Percentiles rank a stretch among this genome's conserved stretches.
Evolutionary conservation across 2,797 vertebrate genomes (phyloP).

Genomic region (Poeciliopsis paucimaculata): DNA sequence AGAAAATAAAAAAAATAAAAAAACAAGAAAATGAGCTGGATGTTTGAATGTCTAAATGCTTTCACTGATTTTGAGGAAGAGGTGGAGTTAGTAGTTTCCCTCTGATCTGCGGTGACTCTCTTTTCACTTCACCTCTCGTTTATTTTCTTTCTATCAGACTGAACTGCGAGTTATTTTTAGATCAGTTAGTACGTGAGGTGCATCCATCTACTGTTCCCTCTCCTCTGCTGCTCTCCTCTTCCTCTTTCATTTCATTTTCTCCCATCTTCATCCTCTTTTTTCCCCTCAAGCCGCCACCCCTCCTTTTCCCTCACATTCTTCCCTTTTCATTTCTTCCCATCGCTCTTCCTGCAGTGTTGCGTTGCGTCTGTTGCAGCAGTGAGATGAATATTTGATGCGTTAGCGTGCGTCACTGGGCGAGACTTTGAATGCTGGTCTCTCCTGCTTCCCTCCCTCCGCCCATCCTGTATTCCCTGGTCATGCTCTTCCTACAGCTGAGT

Average conservation of each 20-base stretch:
- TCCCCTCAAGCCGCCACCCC: too few relatives aligned
- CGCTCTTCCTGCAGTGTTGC: slow-evolving; percentile 29
- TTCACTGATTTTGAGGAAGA: background rate
- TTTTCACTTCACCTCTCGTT: slow-evolving; percentile 3
- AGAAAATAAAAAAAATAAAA: background rate
- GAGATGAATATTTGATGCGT: slow-evolving; percentile 74
- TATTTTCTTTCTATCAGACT: slow-evolving; percentile 14
- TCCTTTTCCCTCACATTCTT: background rate
- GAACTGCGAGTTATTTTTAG: slow-evolving; percentile 56
- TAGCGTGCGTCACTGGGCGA: slow-evolving; percentile 60
- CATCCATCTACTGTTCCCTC: slow-evolving; percentile 18
- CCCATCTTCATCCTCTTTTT: background rate
- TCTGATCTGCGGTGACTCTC: slow-evolving; percentile 1
- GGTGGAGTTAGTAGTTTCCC: slow-evolving; percentile 17
- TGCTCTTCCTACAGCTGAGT: slow-evolving; percentile 29
- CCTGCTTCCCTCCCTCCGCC: slow-evolving; percentile 3
- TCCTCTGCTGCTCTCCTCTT: background rate
- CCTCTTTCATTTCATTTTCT: background rate
- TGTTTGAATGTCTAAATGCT: slow-evolving; percentile 11
- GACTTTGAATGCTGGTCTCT: slow-evolving; percentile 27
- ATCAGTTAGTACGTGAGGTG: slow-evolving; percentile 24
- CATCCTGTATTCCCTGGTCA: background rate
- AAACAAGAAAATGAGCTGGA: background rate
- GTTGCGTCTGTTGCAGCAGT: slow-evolving; percentile 50
- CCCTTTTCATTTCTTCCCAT: background rate